A percentile compares a stretch with the other conserved stretches of the same genome.
These are phyloP conservation scores for Solenopsis fugax DNA, from an alignment of 1,140 invertebrate species.

Conservation along the genomic window DNA sequence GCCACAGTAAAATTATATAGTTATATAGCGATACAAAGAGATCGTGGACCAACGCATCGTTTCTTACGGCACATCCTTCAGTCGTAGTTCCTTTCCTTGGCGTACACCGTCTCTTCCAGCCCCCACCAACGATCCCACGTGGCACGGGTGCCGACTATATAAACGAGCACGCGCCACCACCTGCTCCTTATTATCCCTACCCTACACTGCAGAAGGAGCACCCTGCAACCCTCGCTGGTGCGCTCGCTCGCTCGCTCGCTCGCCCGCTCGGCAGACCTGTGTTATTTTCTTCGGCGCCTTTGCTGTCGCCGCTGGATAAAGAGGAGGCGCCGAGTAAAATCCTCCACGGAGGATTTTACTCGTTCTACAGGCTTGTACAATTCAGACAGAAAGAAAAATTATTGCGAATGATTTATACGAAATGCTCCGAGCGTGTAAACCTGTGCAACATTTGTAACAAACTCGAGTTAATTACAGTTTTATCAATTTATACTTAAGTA, in stretches of 20 bases:
- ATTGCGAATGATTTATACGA: slow-evolving; percentile 40
- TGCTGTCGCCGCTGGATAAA: slow-evolving; percentile 50
- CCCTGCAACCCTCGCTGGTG: slow-evolving; percentile 63
- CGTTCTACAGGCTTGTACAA: slow-evolving; percentile 4
- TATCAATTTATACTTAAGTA: not conserved
- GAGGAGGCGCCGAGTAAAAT: slow-evolving; percentile 42
- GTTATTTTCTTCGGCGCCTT: slow-evolving; percentile 70
- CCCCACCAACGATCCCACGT: slow-evolving; percentile 69
- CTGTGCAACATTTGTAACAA: not conserved
- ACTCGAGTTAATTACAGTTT: not conserved
- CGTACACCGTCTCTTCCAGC: slow-evolving; percentile 52
- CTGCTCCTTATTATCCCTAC: slow-evolving; percentile 79
- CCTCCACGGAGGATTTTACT: slow-evolving; percentile 40
- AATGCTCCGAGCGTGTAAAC: not conserved
- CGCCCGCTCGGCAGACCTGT: slow-evolving; percentile 37
- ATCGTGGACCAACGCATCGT: slow-evolving; percentile 44
- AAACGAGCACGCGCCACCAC: slow-evolving; percentile 79
- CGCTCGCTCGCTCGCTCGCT: not conserved
- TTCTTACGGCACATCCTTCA: slow-evolving; percentile 38
- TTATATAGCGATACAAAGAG: not conserved
- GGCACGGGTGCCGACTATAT: slow-evolving; percentile 72
- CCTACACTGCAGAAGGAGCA: slow-evolving; percentile 56
- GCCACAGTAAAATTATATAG: slow-evolving; percentile 14
- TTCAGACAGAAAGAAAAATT: slow-evolving; percentile 36
- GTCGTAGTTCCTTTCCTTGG: slow-evolving; percentile 31